Base-by-base conservation (phyloP, 2,113 vertebrate genomes). In the Nycticorax nycticorax region DNA sequence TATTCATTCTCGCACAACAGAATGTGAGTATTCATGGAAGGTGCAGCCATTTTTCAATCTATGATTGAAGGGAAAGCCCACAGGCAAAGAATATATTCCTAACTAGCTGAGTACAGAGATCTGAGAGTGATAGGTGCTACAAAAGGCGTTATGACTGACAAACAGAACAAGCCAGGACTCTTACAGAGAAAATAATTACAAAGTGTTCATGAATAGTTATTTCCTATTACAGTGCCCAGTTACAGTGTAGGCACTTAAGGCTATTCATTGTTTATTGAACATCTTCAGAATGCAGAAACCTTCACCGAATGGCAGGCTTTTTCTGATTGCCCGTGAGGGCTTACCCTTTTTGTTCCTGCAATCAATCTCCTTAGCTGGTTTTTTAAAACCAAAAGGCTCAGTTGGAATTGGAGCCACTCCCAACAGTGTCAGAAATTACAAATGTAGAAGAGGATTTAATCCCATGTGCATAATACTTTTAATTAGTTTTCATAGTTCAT, bases 101-200 rank as follows among this genome's bases (percentile, higher is more conserved):
- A 64, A 63, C 59, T 47, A 66, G 32, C 67, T 63, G 67, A 41
- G 26, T 41, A 75, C 14, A 41, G 39, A 73, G 47, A 89, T 93
- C 39, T 53, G 56, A 57, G 77, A 79, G 27, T 43, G 62, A 64
- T 68, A 91, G 71, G 74, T 85, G 66, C 16, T 90, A 80, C 41
- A 85, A 60, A 96, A 94, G 59, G 59, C 86, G 52, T 63, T 85
- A 59, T 16, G 3, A 86, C 32, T 84, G 67, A 76, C 56, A 95
- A 93, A 80, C 28, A 91, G 82, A 93, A 63, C 14, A 92, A 92
- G 32, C 24, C 63, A 93, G 37, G n/a, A 57, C 56, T 59, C 77
- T 66, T 57, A 84, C 9, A 71, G 45, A 59, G 68, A 86, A 93
- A 91, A 96, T 86, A 93, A 95, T 93, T 86, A 67, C 50, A 73